These are phyloP conservation scores for Rhombomys opimus DNA, from an alignment of 2,113 vertebrate genomes.

Conservation along the genomic window DNA sequence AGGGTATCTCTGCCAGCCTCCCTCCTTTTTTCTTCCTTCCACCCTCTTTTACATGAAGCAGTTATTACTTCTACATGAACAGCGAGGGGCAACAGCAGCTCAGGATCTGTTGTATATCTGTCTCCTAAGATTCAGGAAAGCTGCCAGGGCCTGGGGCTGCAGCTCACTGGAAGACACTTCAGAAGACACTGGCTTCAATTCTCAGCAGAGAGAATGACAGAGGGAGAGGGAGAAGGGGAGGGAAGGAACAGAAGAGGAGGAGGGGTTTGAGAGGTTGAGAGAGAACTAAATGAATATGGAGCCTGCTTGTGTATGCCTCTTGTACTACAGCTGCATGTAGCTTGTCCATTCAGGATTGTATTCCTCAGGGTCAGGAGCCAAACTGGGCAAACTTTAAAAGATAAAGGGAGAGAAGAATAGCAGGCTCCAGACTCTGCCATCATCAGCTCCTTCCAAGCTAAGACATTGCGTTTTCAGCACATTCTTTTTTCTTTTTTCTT, in stretches of 20 bases:
- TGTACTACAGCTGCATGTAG: neutral
- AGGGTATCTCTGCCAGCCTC: neutral
- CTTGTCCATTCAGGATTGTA: neutral
- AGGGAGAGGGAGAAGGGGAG: neutral
- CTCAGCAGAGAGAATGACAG: neutral
- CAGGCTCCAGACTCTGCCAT: neutral
- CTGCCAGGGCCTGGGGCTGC: neutral
- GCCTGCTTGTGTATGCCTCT: neutral
- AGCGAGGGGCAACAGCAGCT: neutral
- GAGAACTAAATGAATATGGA: neutral
- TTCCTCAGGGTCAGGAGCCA: neutral
- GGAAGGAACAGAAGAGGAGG: neutral
- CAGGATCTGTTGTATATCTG: neutral
- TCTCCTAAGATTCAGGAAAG: neutral
- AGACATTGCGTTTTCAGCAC: too few relatives aligned
- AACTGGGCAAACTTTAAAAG: neutral
- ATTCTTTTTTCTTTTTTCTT: neutral
- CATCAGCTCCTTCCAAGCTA: neutral
- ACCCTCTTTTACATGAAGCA: neutral
- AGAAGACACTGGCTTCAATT: neutral
- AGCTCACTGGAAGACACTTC: neutral
- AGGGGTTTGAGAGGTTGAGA: neutral
- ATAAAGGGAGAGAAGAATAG: neutral
- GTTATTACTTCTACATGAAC: neutral
- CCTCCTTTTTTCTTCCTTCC: neutral